phyloP scores from a whole-genome alignment of 2,797 vertebrate species.

The Paratrypauchen microcephalus region DNA sequence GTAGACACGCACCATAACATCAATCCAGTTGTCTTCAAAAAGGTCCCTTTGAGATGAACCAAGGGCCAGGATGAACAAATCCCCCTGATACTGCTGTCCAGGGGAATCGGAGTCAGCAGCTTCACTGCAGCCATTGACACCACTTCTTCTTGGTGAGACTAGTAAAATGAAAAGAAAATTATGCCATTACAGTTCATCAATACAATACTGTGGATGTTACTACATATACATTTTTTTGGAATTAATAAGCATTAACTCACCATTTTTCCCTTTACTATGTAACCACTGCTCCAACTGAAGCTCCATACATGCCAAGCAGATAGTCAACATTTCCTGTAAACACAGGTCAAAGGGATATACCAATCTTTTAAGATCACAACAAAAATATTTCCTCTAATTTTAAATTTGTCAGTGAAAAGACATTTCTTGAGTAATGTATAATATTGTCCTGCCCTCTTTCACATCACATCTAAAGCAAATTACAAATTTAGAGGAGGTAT shows the following conservation, averaged over 20 bases:
- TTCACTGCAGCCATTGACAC: slow-evolving; percentile 66
- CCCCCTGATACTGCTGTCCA: slow-evolving; percentile 87
- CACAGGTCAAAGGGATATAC: slow-evolving; percentile 7
- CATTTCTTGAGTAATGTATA: too few species aligned
- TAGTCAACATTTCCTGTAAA: slow-evolving; percentile 90
- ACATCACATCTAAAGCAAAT: neutral
- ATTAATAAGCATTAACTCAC: slow-evolving; percentile 62
- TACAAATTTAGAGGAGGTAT: too few species aligned
- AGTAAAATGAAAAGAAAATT: slow-evolving; percentile 9
- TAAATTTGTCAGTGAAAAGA: neutral
- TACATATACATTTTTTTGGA: too few species aligned
- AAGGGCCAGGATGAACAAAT: slow-evolving; percentile 87
- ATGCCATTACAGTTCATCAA: neutral
- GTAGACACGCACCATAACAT: slow-evolving; percentile 89
- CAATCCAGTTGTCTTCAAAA: slow-evolving; percentile 88
- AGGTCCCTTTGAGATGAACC: slow-evolving; percentile 91
- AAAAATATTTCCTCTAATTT: neutral
- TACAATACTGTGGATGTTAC: neutral
- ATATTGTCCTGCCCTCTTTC: neutral
- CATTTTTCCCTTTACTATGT: slow-evolving; percentile 86
- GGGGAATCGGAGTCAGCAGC: slow-evolving; percentile 84
- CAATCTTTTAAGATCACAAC: neutral
- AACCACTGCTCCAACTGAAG: slow-evolving; percentile 93
- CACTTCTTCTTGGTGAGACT: slow-evolving; percentile 83
- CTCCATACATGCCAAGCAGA: slow-evolving; percentile 96